Conservation (phyloP, 2,113 vertebrate species). For the Grammomys dolichurus region DNA sequence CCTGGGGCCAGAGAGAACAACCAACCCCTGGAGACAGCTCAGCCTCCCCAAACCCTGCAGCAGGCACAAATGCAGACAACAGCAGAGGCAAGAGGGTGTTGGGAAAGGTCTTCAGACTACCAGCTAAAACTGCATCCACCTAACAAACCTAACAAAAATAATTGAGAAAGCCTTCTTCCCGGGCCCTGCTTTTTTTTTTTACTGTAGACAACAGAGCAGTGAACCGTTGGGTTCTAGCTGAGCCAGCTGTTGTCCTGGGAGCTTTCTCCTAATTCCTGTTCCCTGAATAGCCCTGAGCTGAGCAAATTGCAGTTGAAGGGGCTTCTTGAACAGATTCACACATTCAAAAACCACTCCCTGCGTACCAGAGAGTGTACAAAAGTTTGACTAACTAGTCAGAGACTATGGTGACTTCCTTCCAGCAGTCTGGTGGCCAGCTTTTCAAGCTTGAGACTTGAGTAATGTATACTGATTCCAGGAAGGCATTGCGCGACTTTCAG, state of each 20-base stretch:
- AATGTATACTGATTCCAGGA: accelerated
- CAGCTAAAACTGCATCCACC: not conserved
- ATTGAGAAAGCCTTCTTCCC: not conserved
- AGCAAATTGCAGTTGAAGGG: accelerated
- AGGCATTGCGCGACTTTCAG: accelerated
- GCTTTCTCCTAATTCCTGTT: not conserved
- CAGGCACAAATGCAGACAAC: not conserved
- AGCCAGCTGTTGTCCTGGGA: not conserved
- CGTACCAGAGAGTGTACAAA: accelerated
- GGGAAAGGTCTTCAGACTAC: not conserved
- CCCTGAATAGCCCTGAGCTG: accelerated
- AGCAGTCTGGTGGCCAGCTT: too few relatives aligned
- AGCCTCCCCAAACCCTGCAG: accelerated
- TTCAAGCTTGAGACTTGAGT: not conserved
- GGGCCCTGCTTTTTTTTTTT: not conserved
- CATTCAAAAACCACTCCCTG: accelerated
- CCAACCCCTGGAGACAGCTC: not conserved
- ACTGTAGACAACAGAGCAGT: not conserved
- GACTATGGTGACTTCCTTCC: not conserved
- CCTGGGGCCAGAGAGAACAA: not conserved
- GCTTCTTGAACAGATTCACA: not conserved
- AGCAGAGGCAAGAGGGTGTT: accelerated
- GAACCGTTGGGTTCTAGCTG: accelerated
- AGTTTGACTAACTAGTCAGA: not conserved
- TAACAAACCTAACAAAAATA: not conserved